Evolutionary conservation across 1,140 invertebrate genomes (phyloP).

Genomic region (Pemphigus obesinymphae): DNA sequence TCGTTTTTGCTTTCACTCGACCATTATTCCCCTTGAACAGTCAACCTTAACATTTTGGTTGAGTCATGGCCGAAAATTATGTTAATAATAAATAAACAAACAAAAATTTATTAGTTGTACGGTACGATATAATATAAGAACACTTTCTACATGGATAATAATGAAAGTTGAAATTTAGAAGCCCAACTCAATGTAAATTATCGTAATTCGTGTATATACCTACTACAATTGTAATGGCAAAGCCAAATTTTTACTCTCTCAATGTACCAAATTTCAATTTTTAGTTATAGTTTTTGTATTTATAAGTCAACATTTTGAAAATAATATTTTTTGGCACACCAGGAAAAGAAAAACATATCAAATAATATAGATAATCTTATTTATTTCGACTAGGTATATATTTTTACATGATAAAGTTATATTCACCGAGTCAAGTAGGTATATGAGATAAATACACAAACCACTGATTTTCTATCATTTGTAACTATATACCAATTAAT

Average conservation of each 20-base stretch:
- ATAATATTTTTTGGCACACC: too few species aligned
- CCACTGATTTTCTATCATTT: too few species aligned
- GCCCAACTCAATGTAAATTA: neutral
- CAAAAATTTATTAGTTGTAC: neutral
- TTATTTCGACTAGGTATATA: too few species aligned
- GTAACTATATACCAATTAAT: too few species aligned
- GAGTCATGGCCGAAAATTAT: neutral
- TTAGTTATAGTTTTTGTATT: neutral
- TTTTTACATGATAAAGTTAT: too few species aligned
- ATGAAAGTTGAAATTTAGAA: neutral
- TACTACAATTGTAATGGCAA: neutral
- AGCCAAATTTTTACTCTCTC: neutral
- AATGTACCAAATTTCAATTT: neutral
- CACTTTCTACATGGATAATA: neutral
- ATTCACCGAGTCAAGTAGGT: too few species aligned
- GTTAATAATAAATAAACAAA: neutral
- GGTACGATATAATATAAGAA: neutral
- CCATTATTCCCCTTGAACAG: neutral
- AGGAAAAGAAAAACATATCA: too few species aligned
- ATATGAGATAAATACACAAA: too few species aligned
- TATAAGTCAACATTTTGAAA: too few species aligned
- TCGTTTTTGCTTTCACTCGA: conserved; percentile 1
- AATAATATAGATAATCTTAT: too few species aligned
- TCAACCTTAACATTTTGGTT: neutral
- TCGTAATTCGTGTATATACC: neutral